Evolutionary conservation across 1,140 invertebrate genomes (phyloP), one percentile per base, ranked within the genome.

Genomic region (Aricia agestis): DNA sequence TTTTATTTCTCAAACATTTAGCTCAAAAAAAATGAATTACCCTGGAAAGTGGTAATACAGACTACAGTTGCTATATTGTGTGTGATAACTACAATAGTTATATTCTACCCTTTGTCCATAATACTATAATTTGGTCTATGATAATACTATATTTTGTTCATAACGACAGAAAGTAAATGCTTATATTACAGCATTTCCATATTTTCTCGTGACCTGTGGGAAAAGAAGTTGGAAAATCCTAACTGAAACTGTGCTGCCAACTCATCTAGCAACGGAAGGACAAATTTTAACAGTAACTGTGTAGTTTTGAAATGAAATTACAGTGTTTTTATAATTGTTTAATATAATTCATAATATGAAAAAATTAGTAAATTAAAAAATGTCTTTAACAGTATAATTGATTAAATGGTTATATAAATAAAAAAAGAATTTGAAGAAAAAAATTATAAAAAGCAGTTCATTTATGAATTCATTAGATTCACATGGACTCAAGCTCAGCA

Each of bases 271-370:
- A n/a, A n/a, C n/a, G n/a, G n/a, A n/a, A n/a, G n/a, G n/a, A n/a
- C n/a, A n/a, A n/a, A n/a, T n/a, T n/a, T n/a, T n/a, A n/a, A n/a
- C n/a, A n/a, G n/a, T n/a, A n/a, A n/a, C n/a, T 42, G 6, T 52
- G n/a, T 9, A 25, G 17, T 67, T 65, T 2, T 70, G 58, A 77
- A 81, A 77, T 75, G 74, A 82, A 80, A 76, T 72, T 18, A 66
- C 31, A 78, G 72, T 17, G 11, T 41, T 42, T 63, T 69, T 71
- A 72, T 76, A 66, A 73, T 77, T 78, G 74, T 79, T 87, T 85
- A 84, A 88, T 87, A 88, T 87, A 89, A 87, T 90, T 86, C 79
- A 78, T 84, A 63, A 63, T 18, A 85, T 85, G 82, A 89, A 87
- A 76, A 88, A 88, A 84, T 83, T 84, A 78, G 84, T 85, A 83